Conservation (phyloP, 2,888 invertebrate genomes). For the Melieria picta region DNA sequence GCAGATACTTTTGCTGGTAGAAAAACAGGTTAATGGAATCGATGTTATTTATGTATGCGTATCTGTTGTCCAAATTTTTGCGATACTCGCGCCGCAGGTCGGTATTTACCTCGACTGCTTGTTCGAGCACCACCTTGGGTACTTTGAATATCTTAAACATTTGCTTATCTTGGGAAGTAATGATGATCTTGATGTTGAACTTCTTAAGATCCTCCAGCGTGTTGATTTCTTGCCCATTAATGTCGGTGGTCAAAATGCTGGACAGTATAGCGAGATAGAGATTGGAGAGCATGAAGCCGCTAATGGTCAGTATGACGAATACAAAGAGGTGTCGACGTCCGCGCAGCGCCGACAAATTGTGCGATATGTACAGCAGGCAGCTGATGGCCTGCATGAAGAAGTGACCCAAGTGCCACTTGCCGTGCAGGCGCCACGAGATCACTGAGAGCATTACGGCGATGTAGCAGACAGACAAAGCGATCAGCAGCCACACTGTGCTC, state of each 20-base stretch:
- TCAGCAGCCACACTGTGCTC: not conserved
- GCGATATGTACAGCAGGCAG: conserved; percentile 15
- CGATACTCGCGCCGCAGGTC: conserved; percentile 21
- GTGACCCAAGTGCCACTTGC: conserved; percentile 17
- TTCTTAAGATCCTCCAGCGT: conserved; percentile 20
- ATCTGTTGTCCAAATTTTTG: conserved; percentile 33
- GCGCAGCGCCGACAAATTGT: conserved; percentile 4
- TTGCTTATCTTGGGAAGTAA: not conserved
- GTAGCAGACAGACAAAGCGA: conserved; percentile 1
- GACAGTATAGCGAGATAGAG: conserved; percentile 23
- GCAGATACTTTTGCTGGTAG: conserved; percentile 47
- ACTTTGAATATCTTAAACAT: conserved; percentile 12
- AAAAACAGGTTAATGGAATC: conserved; percentile 43
- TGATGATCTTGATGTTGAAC: conserved; percentile 18
- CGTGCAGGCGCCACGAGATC: not conserved
- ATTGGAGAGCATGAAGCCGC: conserved; percentile 29
- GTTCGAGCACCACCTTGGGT: conserved; percentile 4
- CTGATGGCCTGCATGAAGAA: conserved; percentile 17
- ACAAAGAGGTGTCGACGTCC: conserved; percentile 21
- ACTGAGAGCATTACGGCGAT: not conserved
- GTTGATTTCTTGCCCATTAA: conserved; percentile 27
- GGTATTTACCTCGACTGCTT: conserved; percentile 19
- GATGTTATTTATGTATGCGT: conserved; percentile 34
- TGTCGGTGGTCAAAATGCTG: conserved; percentile 25
- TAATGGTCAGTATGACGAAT: conserved; percentile 15